Percentiles rank a stretch among this genome's conserved stretches.
phyloP scores from a whole-genome alignment of 2,888 invertebrate species.

The Drosophila vallismaia region DNA sequence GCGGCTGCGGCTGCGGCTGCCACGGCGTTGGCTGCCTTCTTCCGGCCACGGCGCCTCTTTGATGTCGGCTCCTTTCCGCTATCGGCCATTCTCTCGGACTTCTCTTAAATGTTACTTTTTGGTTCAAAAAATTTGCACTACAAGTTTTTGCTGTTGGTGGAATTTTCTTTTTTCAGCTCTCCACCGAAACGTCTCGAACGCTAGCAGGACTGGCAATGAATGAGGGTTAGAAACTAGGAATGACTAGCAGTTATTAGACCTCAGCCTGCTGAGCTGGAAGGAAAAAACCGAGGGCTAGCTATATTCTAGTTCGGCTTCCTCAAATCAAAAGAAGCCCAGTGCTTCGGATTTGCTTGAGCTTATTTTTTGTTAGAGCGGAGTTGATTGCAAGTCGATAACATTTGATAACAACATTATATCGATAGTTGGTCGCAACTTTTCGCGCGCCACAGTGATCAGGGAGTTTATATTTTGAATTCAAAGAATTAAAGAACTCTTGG shows the following conservation, averaged over 20 bases:
- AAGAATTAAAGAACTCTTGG: not conserved
- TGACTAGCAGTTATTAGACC: not conserved
- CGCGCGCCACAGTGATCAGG: too few species aligned
- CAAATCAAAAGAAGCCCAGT: not conserved
- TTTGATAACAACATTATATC: not conserved
- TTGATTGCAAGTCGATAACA: not conserved
- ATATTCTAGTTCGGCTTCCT: not conserved
- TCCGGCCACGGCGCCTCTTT: slow-evolving; percentile 4
- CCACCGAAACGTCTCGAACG: not conserved
- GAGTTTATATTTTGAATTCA: not conserved
- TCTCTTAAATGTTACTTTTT: not conserved
- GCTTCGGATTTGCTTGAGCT: not conserved
- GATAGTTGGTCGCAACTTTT: not conserved
- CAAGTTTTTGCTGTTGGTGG: not conserved
- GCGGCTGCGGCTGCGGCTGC: not conserved
- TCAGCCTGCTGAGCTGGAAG: not conserved
- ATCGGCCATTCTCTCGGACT: not conserved
- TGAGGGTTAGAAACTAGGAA: not conserved
- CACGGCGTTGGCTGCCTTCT: not conserved
- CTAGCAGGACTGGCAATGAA: not conserved
- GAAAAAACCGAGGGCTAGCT: not conserved
- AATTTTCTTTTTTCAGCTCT: not conserved
- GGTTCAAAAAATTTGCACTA: not conserved
- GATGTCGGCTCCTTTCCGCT: not conserved
- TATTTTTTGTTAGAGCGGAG: not conserved